Base-by-base conservation (phyloP, 30 jellyfish, hydroid and myxozoan genomes). In the Pseudorhiza aurosa region DNA sequence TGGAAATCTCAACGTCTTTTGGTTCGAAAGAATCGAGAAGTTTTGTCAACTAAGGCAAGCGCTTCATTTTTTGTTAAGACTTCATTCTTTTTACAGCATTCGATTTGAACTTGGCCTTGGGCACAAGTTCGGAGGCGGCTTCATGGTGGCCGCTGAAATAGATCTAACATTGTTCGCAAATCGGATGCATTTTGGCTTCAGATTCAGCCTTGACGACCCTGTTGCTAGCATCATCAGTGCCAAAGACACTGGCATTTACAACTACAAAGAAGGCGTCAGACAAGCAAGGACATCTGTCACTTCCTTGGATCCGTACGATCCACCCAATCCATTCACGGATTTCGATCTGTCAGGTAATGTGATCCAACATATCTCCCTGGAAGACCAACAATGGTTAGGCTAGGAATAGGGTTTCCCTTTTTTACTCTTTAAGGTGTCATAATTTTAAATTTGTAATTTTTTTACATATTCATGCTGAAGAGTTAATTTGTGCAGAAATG, bases 121-220 rank as follows among this genome's bases (percentile, higher is more conserved):
- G 19, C 96, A 92, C 37, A 78, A 73, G 46, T 85, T 92, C 49
- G 90, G 85, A 19, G 90, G 96, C 8, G 98, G 98, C 14, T 92
- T 92, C 71, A 92, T 92, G 98, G 98, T 92, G 19, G 98, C 96
- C 46, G 98, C 98, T 25, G 98, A 81, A 42, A 92, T 92, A 32
- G 98, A 92, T 42, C 47, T 92, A 75, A 85, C 98, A 19, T 31
- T 92, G 47, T 92, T 92, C 68, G 98, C 93, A 8, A 81, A 84
- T 40, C 87, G 98, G 19, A 80, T 85, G 95, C 78, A 92, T 33
- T 81, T 92, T 65, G 96, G 93, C 26, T 86, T 86, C 80, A 67
- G 59, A 39, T 92, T 92, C 36, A 93, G 85, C 57, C 62, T 85
- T 71, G 47, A 85, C 53, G 85, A 92, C 67, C 98, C 98, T 1